These are phyloP conservation scores for Emydoidea blandingii DNA, from an alignment of 2,797 vertebrate species.

Conservation along the genomic window DNA sequence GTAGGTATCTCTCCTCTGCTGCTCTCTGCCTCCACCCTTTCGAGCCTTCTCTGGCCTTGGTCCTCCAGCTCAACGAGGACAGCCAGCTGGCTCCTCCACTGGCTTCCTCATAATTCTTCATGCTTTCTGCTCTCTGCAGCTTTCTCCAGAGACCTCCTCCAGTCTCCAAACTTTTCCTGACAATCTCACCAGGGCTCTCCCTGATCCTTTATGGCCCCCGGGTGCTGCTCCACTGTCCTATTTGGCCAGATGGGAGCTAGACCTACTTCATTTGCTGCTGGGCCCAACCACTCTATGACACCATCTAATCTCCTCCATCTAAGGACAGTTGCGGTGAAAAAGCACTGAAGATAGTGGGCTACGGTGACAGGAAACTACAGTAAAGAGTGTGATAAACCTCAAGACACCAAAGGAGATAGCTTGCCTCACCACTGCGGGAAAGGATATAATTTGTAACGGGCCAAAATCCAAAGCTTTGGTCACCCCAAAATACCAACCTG, in stretches of 20 bases:
- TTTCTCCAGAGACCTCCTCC: background rate
- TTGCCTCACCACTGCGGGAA: background rate
- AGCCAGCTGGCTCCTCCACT: too few species aligned
- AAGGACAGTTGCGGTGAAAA: background rate
- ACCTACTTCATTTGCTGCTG: background rate
- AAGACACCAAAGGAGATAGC: background rate
- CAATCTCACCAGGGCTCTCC: too few species aligned
- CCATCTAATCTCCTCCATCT: background rate
- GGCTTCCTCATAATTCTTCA: too few species aligned
- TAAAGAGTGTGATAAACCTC: slow-evolving; percentile 29
- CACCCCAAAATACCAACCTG: background rate
- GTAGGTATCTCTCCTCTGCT: too few species aligned
- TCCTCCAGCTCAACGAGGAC: too few species aligned
- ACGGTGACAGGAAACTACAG: background rate
- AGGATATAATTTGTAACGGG: background rate
- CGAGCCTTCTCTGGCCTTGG: too few species aligned
- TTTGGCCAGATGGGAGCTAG: background rate
- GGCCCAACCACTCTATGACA: too few species aligned
- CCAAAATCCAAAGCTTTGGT: background rate
- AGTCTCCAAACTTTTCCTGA: background rate
- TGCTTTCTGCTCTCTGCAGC: too few species aligned
- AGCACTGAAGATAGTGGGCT: background rate
- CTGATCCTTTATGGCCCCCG: too few species aligned
- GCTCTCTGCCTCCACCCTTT: too few species aligned
- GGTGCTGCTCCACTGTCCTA: background rate